Conservation (phyloP, 1,140 invertebrate genomes). For the Diachasmimorpha longicaudata region DNA sequence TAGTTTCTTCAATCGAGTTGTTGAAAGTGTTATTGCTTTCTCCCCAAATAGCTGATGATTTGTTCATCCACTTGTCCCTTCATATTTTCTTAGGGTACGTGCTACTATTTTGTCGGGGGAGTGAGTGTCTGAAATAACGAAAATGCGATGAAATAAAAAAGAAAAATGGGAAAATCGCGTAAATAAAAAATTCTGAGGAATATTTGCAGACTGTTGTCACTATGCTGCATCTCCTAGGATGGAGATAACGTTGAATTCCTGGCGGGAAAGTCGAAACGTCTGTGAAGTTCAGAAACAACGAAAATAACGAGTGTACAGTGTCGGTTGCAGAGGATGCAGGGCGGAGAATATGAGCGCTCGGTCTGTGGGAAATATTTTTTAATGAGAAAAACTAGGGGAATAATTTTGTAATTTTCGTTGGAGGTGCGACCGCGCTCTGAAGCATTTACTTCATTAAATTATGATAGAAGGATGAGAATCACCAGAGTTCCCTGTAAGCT, state of each 20-base stretch:
- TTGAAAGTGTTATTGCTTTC: neutral
- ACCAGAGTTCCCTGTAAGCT: neutral
- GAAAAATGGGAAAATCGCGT: neutral
- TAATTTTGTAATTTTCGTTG: slow-evolving; percentile 2
- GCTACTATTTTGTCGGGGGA: too few relatives aligned
- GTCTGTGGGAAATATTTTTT: neutral
- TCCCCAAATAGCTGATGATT: neutral
- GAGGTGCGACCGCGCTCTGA: neutral
- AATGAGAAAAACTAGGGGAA: neutral
- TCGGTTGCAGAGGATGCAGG: neutral
- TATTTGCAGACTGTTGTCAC: neutral
- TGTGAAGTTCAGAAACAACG: neutral
- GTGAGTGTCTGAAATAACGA: too few relatives aligned
- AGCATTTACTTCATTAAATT: neutral
- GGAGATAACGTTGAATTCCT: neutral
- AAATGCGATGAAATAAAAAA: neutral
- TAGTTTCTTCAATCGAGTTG: neutral
- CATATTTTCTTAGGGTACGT: too few relatives aligned
- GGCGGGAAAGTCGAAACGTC: neutral
- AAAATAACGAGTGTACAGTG: neutral
- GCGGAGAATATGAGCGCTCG: neutral
- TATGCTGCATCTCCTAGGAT: neutral
- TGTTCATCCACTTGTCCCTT: neutral
- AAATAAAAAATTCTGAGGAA: neutral
- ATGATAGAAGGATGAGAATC: neutral